These are phyloP conservation scores for Cecropterus lyciades DNA, from an alignment of 1,140 invertebrate genomes.

Conservation along the genomic window DNA sequence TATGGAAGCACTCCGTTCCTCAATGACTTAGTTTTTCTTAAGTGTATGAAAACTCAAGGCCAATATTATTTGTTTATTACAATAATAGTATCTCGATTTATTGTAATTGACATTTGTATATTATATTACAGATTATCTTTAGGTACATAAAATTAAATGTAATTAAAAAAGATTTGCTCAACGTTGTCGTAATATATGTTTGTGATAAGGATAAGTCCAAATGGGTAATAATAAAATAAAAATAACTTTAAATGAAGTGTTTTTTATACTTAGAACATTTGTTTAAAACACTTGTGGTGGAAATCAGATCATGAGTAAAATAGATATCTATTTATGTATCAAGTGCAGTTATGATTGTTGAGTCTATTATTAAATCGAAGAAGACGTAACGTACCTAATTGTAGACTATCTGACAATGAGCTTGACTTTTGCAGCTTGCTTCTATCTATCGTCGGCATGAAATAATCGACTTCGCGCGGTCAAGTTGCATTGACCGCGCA, in stretches of 20 bases:
- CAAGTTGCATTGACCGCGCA: conserved; percentile 29
- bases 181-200: too few relatives aligned
- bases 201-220: too few relatives aligned
- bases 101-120: too few relatives aligned
- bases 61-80: neutral
- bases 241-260: too few relatives aligned
- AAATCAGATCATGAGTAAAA: too few relatives aligned
- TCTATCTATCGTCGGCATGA: conserved; percentile 25
- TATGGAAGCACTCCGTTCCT: neutral
- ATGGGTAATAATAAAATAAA: too few relatives aligned
- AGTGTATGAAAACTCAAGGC: neutral
- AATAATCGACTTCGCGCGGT: conserved; percentile 22
- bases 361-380: conserved; percentile 30
- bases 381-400: conserved; percentile 20
- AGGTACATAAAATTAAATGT: too few relatives aligned
- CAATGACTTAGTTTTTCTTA: neutral
- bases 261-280: too few relatives aligned
- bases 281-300: too few relatives aligned
- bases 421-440: conserved; percentile 26
- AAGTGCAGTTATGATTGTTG: neutral
- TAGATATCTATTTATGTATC: neutral
- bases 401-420: conserved; percentile 33
- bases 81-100: too few relatives aligned
- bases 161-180: too few relatives aligned
- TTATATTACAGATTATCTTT: too few relatives aligned